Percentiles rank a stretch among this genome's conserved stretches.
Evolutionary conservation across 2,888 invertebrate genomes (phyloP).

Genomic region (Drosophila mimetica): DNA sequence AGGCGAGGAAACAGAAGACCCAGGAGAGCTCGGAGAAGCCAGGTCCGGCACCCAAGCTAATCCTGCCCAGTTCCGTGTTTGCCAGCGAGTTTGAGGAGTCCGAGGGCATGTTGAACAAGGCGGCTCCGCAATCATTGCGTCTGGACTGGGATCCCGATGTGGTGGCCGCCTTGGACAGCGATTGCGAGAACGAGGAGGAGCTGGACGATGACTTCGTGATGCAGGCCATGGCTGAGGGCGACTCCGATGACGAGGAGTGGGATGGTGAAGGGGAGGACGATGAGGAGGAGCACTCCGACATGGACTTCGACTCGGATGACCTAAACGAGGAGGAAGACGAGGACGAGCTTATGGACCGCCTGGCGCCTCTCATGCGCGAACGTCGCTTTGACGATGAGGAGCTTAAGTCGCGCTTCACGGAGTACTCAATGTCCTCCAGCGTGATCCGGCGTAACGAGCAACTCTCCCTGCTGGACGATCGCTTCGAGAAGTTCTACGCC

Average conservation of each 20-base stretch:
- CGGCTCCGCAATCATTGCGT: constrained; percentile 85
- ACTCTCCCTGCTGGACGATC: constrained; percentile 91
- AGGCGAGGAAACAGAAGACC: constrained; percentile 69
- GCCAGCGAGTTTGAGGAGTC: constrained; percentile 94
- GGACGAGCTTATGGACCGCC: constrained; percentile 83
- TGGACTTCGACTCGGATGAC: constrained; percentile 77
- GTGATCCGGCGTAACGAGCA: constrained; percentile 94
- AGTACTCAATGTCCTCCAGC: constrained; percentile 97
- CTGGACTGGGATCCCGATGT: constrained; percentile 95
- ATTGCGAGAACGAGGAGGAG: constrained; percentile 94
- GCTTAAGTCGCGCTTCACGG: constrained; percentile 94
- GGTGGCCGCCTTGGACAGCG: constrained; percentile 96
- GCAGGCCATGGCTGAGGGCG: constrained; percentile 86
- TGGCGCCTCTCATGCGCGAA: constrained; percentile 84
- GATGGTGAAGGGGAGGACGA: constrained; percentile 68
- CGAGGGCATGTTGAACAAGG: constrained; percentile 87
- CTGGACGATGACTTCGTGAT: constrained; percentile 97
- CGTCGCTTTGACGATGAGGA: constrained; percentile 87
- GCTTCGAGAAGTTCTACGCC: constrained; percentile 94
- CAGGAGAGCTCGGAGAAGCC: constrained; percentile 38
- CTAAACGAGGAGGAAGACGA: constrained; percentile 84
- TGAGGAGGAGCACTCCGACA: constrained; percentile 51
- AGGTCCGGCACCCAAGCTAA: constrained; percentile 82
- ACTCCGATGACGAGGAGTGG: constrained; percentile 65
- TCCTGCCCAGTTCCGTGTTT: constrained; percentile 94